Percentiles rank a stretch among this genome's conserved stretches.
Evolutionary conservation across 2,888 invertebrate genomes (phyloP).

Genomic region (Bhutanitis thaidina): DNA sequence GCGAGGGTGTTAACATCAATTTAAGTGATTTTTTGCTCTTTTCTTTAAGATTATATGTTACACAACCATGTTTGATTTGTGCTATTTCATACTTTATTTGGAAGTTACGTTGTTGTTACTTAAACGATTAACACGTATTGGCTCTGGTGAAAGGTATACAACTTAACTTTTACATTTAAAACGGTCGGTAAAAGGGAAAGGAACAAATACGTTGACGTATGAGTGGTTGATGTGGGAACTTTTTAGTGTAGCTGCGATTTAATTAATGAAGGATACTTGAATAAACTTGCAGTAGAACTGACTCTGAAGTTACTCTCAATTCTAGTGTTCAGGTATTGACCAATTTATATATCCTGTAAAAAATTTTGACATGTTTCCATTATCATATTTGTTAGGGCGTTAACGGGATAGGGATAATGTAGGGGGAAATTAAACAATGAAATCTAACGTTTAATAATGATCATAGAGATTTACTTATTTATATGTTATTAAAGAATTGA

Average conservation of each 20-base stretch:
- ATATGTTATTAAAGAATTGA: too few relatives aligned
- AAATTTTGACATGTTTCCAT: background rate
- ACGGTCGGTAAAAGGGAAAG: conserved; percentile 37
- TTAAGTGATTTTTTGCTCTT: too few relatives aligned
- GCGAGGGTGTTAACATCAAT: too few relatives aligned
- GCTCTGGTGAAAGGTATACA: conserved; percentile 27
- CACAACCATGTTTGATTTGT: conserved; percentile 3
- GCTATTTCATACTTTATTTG: conserved; percentile 1
- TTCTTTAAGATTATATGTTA: background rate
- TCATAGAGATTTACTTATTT: too few relatives aligned
- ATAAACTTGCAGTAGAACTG: conserved; percentile 12
- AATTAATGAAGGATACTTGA: conserved; percentile 9
- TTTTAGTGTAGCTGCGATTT: conserved; percentile 18
- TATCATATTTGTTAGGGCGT: too few relatives aligned
- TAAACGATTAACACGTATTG: background rate
- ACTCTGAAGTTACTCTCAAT: background rate
- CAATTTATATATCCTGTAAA: background rate
- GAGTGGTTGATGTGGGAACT: conserved; percentile 28
- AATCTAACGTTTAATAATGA: too few relatives aligned
- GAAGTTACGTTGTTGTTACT: conserved; percentile 5
- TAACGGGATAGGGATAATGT: too few relatives aligned
- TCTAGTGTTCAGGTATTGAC: background rate
- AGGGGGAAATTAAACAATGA: too few relatives aligned
- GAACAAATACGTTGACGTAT: conserved; percentile 30
- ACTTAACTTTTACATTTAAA: conserved; percentile 25